Evolutionary conservation across 2,113 vertebrate species (phyloP).

Genomic region (Boleophthalmus pectinirostris): DNA sequence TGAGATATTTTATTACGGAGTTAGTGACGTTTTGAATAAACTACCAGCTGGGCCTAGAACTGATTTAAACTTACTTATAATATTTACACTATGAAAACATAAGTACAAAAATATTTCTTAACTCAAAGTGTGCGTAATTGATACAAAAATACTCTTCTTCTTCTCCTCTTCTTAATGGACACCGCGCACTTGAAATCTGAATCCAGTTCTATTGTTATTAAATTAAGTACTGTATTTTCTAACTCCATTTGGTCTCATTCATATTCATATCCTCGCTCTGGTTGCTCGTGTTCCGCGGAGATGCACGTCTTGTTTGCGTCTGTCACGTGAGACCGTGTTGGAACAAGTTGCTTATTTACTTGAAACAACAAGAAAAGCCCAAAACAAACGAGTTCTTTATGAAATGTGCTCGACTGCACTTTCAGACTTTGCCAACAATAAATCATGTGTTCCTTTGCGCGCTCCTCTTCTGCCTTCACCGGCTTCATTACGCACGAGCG

Average conservation of each 20-base stretch:
- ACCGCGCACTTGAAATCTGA: background rate
- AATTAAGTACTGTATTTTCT: background rate
- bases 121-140: no score
- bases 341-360: conserved; percentile 15
- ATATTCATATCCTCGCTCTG: background rate
- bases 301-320: background rate
- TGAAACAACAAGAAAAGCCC: conserved; percentile 38
- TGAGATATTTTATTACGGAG: no score
- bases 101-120: no score
- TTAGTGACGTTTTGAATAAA: no score
- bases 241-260: background rate
- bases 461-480: conserved; percentile 40
- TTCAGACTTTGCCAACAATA: conserved; percentile 70
- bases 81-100: no score
- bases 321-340: conserved; percentile 9
- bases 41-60: no score
- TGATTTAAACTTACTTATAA: no score
- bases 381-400: conserved; percentile 43
- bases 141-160: no score
- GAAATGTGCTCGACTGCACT: conserved; percentile 67
- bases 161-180: no score
- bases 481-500: conserved; percentile 20
- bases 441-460: conserved; percentile 70
- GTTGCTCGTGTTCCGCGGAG: background rate
- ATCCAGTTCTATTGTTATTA: background rate